These are phyloP conservation scores for Muntiacus muntjak DNA, from an alignment of 2,113 vertebrate genomes.

Conservation along the genomic window DNA sequence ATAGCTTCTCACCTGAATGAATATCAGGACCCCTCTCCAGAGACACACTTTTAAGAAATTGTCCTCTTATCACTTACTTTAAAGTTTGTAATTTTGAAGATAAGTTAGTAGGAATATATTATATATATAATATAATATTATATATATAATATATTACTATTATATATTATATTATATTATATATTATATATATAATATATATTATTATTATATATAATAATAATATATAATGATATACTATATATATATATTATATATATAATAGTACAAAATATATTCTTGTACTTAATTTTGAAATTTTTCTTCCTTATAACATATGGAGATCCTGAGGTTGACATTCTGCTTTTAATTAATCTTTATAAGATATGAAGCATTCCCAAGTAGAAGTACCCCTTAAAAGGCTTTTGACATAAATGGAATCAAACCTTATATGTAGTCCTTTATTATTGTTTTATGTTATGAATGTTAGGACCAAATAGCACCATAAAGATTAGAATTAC, in stretches of 20 bases:
- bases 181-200: no score
- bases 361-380: not conserved
- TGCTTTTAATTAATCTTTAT: conserved; percentile 8
- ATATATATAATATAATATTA: no score
- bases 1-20: not conserved
- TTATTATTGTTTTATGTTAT: not conserved
- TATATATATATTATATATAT: no score
- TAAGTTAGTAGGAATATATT: not conserved
- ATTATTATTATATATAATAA: no score
- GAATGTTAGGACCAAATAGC: not conserved
- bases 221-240: no score
- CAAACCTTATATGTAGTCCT: not conserved
- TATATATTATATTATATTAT: no score
- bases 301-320: not conserved
- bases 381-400: not conserved
- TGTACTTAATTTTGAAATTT: not conserved
- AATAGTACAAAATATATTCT: not conserved
- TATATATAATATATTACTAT: no score
- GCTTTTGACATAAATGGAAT: not conserved
- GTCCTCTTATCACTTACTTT: not conserved
- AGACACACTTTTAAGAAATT: not conserved
- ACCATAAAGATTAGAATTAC: not conserved
- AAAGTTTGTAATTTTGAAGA: not conserved
- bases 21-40: not conserved
- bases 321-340: not conserved